A percentile compares a stretch with the other conserved stretches of the same genome.
Evolutionary conservation across 2,113 vertebrate genomes (phyloP).

Genomic region (Nibea coibor): DNA sequence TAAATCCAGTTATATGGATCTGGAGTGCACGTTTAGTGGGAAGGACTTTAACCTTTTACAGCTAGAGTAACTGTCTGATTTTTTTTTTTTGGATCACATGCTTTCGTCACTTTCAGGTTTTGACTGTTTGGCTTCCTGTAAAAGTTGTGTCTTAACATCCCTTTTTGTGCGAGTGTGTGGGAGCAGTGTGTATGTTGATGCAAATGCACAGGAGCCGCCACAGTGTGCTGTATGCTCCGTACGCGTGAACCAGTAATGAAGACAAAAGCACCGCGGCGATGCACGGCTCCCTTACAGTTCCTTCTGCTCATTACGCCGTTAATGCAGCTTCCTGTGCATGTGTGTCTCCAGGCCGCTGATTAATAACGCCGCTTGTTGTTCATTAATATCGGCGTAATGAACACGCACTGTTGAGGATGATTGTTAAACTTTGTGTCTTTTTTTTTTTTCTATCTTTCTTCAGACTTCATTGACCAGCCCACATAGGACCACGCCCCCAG

Average conservation of each 20-base stretch:
- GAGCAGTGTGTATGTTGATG: conserved; percentile 42
- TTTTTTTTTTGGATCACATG: conserved; percentile 1
- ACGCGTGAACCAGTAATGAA: conserved; percentile 42
- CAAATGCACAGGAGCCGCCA: conserved; percentile 43
- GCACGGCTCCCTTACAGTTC: conserved; percentile 48
- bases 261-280: conserved; percentile 56
- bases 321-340: conserved; percentile 70
- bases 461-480: conserved; percentile 67
- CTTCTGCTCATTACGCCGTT: conserved; percentile 69
- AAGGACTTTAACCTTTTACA: conserved; percentile 13
- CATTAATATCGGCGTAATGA: conserved; percentile 69
- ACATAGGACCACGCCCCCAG: conserved; percentile 57
- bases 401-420: conserved; percentile 49
- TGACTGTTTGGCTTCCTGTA: conserved; percentile 63
- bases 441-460: neutral
- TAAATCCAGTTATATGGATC: conserved; percentile 31
- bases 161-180: conserved; percentile 13
- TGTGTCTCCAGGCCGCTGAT: conserved; percentile 71
- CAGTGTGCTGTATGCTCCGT: conserved; percentile 29
- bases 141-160: conserved; percentile 65
- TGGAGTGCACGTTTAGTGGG: conserved; percentile 18
- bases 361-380: conserved; percentile 73
- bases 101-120: conserved; percentile 52
- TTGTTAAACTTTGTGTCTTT: conserved; percentile 60
- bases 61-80: conserved; percentile 1